A percentile compares a stretch with the other conserved stretches of the same genome.
Evolutionary conservation across 2,797 vertebrate species (phyloP).

Genomic region (Melanotaenia boesemani): DNA sequence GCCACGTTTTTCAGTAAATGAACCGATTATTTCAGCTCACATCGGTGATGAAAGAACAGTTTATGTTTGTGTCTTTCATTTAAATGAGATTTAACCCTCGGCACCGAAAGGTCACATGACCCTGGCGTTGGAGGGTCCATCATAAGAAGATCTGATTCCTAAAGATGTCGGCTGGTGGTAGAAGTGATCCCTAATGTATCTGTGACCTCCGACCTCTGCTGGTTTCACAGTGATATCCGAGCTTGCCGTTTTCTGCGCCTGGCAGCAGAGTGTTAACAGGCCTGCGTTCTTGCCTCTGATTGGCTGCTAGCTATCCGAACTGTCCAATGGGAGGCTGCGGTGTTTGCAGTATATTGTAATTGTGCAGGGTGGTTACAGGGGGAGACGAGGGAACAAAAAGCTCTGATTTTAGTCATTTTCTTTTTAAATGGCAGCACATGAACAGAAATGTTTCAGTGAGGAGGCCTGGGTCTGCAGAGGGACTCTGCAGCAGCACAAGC

Average conservation of each 20-base stretch:
- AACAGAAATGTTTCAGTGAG: not conserved
- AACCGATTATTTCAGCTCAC: no score
- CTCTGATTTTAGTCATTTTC: not conserved
- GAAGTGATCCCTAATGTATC: not conserved
- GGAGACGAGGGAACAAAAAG: not conserved
- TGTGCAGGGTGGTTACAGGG: slow-evolving; percentile 7
- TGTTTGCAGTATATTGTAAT: not conserved
- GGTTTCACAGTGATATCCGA: not conserved
- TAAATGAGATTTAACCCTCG: not conserved
- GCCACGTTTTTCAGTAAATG: no score
- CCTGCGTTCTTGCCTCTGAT: slow-evolving; percentile 31
- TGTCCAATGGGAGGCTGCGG: slow-evolving; percentile 29
- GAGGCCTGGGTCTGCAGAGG: not conserved
- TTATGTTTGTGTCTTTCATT: no score
- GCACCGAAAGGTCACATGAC: not conserved
- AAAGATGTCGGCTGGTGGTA: not conserved
- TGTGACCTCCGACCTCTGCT: slow-evolving; percentile 39
- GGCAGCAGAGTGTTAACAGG: slow-evolving; percentile 23
- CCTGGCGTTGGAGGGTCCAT: not conserved
- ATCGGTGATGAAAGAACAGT: no score
- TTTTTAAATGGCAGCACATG: slow-evolving; percentile 1
- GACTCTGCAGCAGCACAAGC: not conserved
- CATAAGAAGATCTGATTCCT: no score
- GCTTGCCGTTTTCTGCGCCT: not conserved
- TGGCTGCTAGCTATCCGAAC: slow-evolving; percentile 27